Base-by-base conservation (phyloP, 2,888 invertebrate species). In the Aromia moschata region DNA sequence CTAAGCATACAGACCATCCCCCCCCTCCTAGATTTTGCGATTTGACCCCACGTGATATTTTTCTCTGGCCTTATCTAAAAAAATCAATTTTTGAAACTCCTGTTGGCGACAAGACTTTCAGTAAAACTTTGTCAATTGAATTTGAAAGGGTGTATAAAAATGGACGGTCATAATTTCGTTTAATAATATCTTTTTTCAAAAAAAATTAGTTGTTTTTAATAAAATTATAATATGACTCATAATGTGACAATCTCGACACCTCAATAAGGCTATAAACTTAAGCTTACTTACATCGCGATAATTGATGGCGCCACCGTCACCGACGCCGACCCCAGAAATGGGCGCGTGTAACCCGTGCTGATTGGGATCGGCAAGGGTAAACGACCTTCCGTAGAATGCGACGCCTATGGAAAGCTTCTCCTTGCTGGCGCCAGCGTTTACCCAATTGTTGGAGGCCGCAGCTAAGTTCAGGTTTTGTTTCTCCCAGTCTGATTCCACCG, bases 321-420 rank as follows among this genome's bases (percentile, higher is more conserved):
- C 92, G 1, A 84, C 82, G 1, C 89, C 89, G 0, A 82, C 78
- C 0, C 87, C 87, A 36, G 11, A 46, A 41, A 45, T 61, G 16
- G 59, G 60, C 31, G 51, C 58, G n/a, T 57, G 59, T 5, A 64
- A 16, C 1, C 57, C 56, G 20, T 64, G 58, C 16, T 66, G 56
- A 16, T 61, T 62, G 11, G 79, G 67, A 60, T 84, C 72, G 0
- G 78, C 71, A 10, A 92, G 76, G 0, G 83, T 85, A 65, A 87
- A 92, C 0, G 87, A 83, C 45, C 86, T 83, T 0, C 90, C 92
- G 63, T 90, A 92, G 10, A 87, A 81, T 0, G 89, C 88, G 20
- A 91, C 78, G 0, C 92, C 92, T 0, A 92, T 61, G 0, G 87
- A 78, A 0, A 93, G 67, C 73, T 92, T 92, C 1, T 84, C 79